Evolutionary conservation across 2,797 vertebrate genomes (phyloP).

Genomic region (Buphagus erythrorhynchus): DNA sequence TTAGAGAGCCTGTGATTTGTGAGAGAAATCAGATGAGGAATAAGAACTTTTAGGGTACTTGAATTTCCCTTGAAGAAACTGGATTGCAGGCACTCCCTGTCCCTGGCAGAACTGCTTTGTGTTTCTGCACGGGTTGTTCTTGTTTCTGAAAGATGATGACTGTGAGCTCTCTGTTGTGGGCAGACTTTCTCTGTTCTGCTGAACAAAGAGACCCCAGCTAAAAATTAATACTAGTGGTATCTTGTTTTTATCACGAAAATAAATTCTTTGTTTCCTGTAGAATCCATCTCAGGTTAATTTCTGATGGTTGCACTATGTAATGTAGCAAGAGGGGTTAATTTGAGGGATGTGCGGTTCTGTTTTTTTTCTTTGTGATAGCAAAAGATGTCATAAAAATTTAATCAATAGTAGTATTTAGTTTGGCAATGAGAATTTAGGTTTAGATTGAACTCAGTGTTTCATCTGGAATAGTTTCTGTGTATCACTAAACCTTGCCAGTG

Average conservation of each 20-base stretch:
- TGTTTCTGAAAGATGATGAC: constrained; percentile 32
- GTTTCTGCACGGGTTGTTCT: neutral
- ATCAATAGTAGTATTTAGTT: neutral
- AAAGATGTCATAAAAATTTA: neutral
- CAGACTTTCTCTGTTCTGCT: constrained; percentile 2
- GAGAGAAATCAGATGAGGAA: constrained; percentile 63
- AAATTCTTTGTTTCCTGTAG: constrained; percentile 32
- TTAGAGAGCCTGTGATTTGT: constrained; percentile 68
- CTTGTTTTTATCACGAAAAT: constrained; percentile 27
- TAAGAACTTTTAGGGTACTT: constrained; percentile 52
- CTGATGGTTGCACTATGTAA: neutral
- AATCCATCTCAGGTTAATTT: constrained; percentile 41
- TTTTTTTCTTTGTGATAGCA: neutral
- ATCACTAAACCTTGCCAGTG: neutral
- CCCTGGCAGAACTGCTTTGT: constrained; percentile 36
- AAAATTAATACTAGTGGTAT: constrained; percentile 45
- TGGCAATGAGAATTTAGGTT: neutral
- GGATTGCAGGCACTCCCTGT: constrained; percentile 29
- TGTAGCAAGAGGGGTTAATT: neutral
- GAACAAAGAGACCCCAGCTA: constrained; percentile 42
- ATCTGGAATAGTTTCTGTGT: neutral
- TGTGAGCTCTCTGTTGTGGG: neutral
- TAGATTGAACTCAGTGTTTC: neutral
- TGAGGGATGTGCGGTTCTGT: accelerated
- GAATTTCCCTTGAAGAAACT: constrained; percentile 67